Conservation (phyloP, 2,888 invertebrate species). For the Boloria euphrosyne region DNA sequence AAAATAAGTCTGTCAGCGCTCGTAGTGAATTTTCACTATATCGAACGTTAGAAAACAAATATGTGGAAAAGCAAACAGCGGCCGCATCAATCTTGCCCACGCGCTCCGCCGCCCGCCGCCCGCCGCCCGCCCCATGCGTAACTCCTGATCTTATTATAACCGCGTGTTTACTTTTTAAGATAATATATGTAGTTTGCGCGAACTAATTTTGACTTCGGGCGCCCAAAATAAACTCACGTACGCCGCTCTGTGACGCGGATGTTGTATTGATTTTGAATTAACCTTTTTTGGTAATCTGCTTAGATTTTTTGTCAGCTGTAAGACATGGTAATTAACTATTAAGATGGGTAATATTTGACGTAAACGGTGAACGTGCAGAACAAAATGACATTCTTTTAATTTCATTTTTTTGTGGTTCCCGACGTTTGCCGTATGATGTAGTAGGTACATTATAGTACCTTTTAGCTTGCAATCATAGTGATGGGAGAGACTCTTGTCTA, state of each 20-base stretch:
- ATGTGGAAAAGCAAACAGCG: constrained; percentile 64
- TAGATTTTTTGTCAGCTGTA: background rate
- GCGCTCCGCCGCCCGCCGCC: constrained; percentile 59
- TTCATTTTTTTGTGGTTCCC: too few relatives aligned
- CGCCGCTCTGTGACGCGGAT: constrained; percentile 45
- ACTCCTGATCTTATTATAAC: constrained; percentile 69
- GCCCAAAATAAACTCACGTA: constrained; percentile 69
- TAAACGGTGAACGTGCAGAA: too few relatives aligned
- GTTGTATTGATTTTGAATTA: constrained; percentile 41
- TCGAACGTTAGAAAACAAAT: constrained; percentile 69
- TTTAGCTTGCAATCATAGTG: too few relatives aligned
- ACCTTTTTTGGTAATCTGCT: constrained; percentile 55
- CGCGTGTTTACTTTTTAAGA: constrained; percentile 67
- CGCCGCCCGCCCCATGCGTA: too few relatives aligned
- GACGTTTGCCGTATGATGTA: too few relatives aligned
- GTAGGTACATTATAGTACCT: too few relatives aligned
- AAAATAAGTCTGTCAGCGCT: constrained; percentile 67
- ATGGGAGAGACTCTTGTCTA: too few relatives aligned
- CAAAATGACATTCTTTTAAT: too few relatives aligned
- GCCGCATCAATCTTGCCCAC: constrained; percentile 70
- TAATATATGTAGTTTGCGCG: constrained; percentile 63
- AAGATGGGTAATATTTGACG: too few relatives aligned
- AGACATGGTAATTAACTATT: too few relatives aligned
- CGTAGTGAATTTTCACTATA: constrained; percentile 73
- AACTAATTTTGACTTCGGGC: constrained; percentile 66